These are phyloP conservation scores for Parnassius orleans DNA, from an alignment of 2,888 invertebrate species.

Conservation along the genomic window DNA sequence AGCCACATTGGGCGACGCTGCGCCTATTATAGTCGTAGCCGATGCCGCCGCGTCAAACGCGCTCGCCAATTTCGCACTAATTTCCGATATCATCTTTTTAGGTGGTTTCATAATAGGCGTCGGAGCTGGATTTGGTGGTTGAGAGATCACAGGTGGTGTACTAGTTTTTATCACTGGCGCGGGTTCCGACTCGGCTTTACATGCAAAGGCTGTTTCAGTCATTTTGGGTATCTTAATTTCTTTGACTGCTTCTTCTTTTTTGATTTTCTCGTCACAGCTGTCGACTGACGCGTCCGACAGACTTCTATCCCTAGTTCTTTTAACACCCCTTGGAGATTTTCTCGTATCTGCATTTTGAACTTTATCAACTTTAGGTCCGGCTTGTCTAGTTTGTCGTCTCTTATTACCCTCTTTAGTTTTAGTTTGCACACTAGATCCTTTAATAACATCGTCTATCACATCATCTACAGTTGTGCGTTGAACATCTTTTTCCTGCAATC, in stretches of 20 bases:
- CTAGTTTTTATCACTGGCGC: conserved; percentile 33
- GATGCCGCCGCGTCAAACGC: conserved; percentile 44
- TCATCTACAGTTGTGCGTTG: conserved; percentile 91
- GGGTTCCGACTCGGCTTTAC: conserved; percentile 21
- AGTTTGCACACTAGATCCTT: conserved; percentile 75
- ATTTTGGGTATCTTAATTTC: conserved; percentile 56
- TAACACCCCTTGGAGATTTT: conserved; percentile 84
- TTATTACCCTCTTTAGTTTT: conserved; percentile 60
- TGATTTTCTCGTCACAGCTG: conserved; percentile 80
- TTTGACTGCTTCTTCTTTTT: conserved; percentile 51
- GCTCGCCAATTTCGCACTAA: conserved; percentile 62
- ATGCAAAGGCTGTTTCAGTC: conserved; percentile 36
- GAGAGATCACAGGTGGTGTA: conserved; percentile 23
- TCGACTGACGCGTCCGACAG: conserved; percentile 84
- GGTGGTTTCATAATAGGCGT: conserved; percentile 68
- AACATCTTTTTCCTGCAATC: conserved; percentile 89
- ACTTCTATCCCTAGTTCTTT: conserved; percentile 83
- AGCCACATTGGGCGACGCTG: conserved; percentile 30
- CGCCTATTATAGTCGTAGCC: conserved; percentile 31
- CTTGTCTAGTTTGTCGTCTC: conserved; percentile 80
- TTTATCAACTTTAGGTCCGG: conserved; percentile 62
- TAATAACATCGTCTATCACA: conserved; percentile 93
- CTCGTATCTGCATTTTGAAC: conserved; percentile 58
- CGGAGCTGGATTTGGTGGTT: conserved; percentile 36
- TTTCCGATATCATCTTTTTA: conserved; percentile 73